Percentiles rank a stretch among this genome's conserved stretches.
These are phyloP conservation scores for Malurus leucopterus DNA, from an alignment of 2,797 vertebrate species.

Conservation along the genomic window DNA sequence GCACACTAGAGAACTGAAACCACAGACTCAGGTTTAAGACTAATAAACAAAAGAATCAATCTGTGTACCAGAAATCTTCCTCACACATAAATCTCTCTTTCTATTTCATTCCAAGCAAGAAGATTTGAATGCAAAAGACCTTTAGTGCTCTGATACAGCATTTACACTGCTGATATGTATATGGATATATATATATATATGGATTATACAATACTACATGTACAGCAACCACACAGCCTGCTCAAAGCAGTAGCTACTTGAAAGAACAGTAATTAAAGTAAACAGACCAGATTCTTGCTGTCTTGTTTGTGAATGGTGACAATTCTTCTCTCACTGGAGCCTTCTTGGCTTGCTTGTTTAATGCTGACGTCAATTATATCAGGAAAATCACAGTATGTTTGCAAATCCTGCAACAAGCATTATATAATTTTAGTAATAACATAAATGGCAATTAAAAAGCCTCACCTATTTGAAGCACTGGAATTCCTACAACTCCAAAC, in stretches of 20 bases:
- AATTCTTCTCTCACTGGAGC: conserved; percentile 87
- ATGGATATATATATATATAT: too few species aligned
- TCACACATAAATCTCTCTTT: not conserved
- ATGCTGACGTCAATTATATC: conserved; percentile 94
- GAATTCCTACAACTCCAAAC: not conserved
- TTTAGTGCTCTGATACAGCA: not conserved
- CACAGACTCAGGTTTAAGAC: not conserved
- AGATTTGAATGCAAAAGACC: not conserved
- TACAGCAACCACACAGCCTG: not conserved
- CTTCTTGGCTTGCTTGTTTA: conserved; percentile 90
- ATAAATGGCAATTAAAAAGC: not conserved
- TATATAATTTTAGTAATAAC: not conserved
- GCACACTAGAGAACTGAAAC: not conserved
- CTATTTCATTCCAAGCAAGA: not conserved
- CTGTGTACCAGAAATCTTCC: not conserved
- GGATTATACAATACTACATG: not conserved
- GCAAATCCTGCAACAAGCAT: conserved; percentile 77
- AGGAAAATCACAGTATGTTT: conserved; percentile 93
- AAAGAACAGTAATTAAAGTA: not conserved
- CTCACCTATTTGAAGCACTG: not conserved
- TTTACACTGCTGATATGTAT: not conserved
- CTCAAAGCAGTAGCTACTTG: not conserved
- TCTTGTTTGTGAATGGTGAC: conserved; percentile 92
- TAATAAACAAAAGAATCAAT: not conserved
- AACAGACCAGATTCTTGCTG: conserved; percentile 85